Evolutionary conservation across 2,888 invertebrate genomes (phyloP).

Genomic region (Pelosia muscerda): DNA sequence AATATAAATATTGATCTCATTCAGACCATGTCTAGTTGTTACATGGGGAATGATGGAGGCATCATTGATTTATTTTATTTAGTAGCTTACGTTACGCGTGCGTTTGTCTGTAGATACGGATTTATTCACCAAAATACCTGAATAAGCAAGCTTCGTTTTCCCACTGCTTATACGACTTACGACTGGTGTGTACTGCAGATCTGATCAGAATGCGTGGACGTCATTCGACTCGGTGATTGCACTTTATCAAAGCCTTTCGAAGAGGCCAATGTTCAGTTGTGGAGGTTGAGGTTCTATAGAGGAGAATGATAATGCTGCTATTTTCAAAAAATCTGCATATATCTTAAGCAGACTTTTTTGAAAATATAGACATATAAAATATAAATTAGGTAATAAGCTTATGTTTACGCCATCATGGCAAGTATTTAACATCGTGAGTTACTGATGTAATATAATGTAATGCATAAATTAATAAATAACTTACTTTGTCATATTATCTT

Average conservation of each 20-base stretch:
- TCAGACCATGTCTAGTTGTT: no score
- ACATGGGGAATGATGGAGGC: no score
- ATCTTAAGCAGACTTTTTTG: not conserved
- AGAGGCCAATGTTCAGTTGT: not conserved
- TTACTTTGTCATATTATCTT: conserved; percentile 3
- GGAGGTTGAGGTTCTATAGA: not conserved
- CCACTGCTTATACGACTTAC: not conserved
- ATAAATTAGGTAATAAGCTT: no score
- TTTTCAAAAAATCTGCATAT: not conserved
- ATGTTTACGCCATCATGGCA: not conserved
- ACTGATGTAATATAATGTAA: not conserved
- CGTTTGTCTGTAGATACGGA: not conserved
- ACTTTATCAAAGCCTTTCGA: not conserved
- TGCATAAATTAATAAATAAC: not conserved
- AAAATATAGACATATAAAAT: not conserved
- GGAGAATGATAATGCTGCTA: not conserved
- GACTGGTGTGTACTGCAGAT: not conserved
- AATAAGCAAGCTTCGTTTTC: not conserved
- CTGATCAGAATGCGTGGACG: not conserved
- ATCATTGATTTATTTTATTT: no score
- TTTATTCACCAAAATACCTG: not conserved
- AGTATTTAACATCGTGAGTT: not conserved
- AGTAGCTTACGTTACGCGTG: not conserved
- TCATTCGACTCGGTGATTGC: not conserved
- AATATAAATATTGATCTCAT: no score